A percentile compares a stretch with the other conserved stretches of the same genome.
Evolutionary conservation across 1,140 invertebrate genomes (phyloP).

Genomic region (Portunus trituberculatus): DNA sequence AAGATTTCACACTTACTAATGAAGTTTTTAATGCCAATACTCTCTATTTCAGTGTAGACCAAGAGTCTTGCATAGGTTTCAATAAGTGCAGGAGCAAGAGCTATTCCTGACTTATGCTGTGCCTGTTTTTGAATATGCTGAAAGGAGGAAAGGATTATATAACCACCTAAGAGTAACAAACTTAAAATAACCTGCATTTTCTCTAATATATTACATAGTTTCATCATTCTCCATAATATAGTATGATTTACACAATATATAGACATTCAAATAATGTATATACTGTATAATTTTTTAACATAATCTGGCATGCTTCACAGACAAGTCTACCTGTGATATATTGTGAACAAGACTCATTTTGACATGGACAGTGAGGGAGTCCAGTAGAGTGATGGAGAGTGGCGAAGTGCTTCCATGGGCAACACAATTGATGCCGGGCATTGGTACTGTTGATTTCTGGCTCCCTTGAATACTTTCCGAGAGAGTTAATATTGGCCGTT

Average conservation of each 20-base stretch:
- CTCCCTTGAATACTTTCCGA: conserved; percentile 93
- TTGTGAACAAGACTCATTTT: conserved; percentile 99
- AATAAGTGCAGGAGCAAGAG: conserved; percentile 93
- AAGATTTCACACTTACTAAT: conserved; percentile 86
- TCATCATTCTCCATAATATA: no score
- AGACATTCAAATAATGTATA: no score
- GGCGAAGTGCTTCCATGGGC: conserved; percentile 88
- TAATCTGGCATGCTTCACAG: background rate
- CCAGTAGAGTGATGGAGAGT: conserved; percentile 94
- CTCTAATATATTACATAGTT: no score
- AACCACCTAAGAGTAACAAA: no score
- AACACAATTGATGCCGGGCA: conserved; percentile 82
- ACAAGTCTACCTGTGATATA: conserved; percentile 80
- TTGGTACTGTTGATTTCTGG: conserved; percentile 83
- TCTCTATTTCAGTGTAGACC: conserved; percentile 98
- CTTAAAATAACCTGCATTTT: no score
- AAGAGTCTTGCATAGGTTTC: conserved; percentile 96
- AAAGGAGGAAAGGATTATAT: background rate
- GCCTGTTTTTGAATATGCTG: conserved; percentile 91
- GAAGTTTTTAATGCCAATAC: conserved; percentile 97
- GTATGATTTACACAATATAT: no score
- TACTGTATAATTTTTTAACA: background rate
- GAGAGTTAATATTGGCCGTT: conserved; percentile 91
- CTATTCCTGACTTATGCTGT: conserved; percentile 90
- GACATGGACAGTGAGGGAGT: conserved; percentile 97